phyloP scores from a whole-genome alignment of 2,113 vertebrate species.

The Delphinapterus leucas region DNA sequence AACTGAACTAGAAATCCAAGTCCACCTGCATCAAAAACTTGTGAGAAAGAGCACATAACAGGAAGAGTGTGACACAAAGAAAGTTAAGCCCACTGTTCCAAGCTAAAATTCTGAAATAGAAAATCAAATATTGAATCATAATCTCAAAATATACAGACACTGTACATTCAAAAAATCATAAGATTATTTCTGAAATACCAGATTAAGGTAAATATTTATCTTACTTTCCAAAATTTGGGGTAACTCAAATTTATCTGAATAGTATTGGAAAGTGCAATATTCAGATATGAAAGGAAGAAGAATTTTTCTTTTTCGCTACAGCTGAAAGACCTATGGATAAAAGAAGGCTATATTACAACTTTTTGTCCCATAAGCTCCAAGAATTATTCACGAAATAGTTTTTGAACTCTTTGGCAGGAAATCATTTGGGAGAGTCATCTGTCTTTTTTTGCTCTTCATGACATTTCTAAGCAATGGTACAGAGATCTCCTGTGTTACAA shows the following conservation, averaged over 20 bases:
- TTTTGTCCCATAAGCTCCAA: not conserved
- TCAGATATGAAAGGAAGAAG: not conserved
- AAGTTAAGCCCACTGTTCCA: not conserved
- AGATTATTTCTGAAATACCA: not conserved
- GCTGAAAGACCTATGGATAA: not conserved
- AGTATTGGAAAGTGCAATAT: not conserved
- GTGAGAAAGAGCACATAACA: not conserved
- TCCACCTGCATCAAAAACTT: not conserved
- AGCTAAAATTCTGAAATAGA: not conserved
- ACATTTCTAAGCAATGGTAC: not conserved
- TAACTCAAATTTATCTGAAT: not conserved
- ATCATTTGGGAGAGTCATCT: not conserved
- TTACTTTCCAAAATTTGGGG: not conserved
- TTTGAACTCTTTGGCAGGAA: not conserved
- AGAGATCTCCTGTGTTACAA: not conserved
- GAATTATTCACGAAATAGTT: not conserved
- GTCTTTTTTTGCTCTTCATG: not conserved
- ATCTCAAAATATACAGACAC: not conserved
- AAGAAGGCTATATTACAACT: not conserved
- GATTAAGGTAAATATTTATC: not conserved
- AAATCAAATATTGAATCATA: constrained; percentile 20
- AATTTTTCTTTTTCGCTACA: not conserved
- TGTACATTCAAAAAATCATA: not conserved
- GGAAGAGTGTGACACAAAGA: not conserved
- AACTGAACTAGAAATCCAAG: not conserved